Percentiles rank a stretch among this genome's conserved stretches.
These are phyloP conservation scores for Cebus imitator DNA, from an alignment of 2,113 vertebrate genomes.

Conservation along the genomic window DNA sequence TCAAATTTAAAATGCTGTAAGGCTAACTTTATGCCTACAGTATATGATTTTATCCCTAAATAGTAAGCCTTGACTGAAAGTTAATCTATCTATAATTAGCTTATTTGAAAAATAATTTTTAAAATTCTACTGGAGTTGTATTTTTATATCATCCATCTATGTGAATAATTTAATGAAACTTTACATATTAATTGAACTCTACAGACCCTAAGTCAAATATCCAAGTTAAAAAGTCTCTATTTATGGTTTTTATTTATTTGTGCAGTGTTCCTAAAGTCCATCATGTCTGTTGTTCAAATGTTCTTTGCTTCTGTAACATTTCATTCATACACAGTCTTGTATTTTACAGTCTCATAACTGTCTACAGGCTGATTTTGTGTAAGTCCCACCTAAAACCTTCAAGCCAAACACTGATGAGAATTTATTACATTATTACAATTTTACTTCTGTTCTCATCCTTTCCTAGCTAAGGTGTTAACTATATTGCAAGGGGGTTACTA, in stretches of 20 bases:
- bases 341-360: neutral
- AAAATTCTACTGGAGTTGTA: neutral
- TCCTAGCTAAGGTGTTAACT: neutral
- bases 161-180: neutral
- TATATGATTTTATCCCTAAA: neutral
- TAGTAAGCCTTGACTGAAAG: neutral
- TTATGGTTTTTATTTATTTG: neutral
- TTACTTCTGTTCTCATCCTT: neutral
- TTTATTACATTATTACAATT: neutral
- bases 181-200: neutral
- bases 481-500: neutral
- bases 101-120: slow-evolving; percentile 37
- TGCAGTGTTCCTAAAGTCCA: neutral
- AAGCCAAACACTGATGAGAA: neutral
- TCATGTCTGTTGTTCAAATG: neutral
- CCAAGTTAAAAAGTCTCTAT: neutral
- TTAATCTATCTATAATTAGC: neutral
- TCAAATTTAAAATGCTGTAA: neutral
- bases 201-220: neutral
- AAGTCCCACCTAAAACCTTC: neutral
- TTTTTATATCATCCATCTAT: neutral
- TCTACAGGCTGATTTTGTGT: neutral
- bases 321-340: neutral
- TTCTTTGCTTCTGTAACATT: neutral
- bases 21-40: neutral